Evolutionary conservation across 1,140 invertebrate genomes (phyloP).

Genomic region (Leptinotarsa lineolata): DNA sequence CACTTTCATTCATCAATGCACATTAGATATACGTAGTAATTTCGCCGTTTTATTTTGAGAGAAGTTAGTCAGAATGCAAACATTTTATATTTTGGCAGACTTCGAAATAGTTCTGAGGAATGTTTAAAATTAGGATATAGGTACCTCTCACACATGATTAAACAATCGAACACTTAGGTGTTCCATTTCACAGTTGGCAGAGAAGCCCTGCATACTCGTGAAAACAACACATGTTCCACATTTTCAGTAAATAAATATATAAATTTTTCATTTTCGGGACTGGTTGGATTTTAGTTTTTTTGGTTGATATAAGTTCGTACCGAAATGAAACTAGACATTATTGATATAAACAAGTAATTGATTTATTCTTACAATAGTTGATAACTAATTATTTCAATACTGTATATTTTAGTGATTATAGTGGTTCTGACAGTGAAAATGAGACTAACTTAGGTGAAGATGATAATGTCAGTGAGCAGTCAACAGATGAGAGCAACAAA

Average conservation of each 20-base stretch:
- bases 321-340: constrained; percentile 25
- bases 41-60: constrained; percentile 14
- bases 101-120: constrained; percentile 23
- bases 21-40: not conserved
- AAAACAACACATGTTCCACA: not conserved
- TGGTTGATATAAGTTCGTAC: too few species aligned
- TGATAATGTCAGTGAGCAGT: constrained; percentile 30
- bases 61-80: constrained; percentile 12
- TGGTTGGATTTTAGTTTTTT: not conserved
- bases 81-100: constrained; percentile 16
- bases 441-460: constrained; percentile 37
- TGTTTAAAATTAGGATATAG: constrained; percentile 25
- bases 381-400: not conserved
- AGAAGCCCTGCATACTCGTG: not conserved
- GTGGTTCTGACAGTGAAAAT: constrained; percentile 39
- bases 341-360: constrained; percentile 22
- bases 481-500: constrained; percentile 36
- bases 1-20: not conserved
- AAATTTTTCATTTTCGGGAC: not conserved
- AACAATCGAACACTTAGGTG: constrained; percentile 28
- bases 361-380: not conserved
- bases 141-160: constrained; percentile 21
- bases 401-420: constrained; percentile 34
- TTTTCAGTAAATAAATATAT: constrained; percentile 3
- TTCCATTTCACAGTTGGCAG: constrained; percentile 26